phyloP scores from a whole-genome alignment of 2,113 vertebrate species.

The Amphiprion ocellaris region DNA sequence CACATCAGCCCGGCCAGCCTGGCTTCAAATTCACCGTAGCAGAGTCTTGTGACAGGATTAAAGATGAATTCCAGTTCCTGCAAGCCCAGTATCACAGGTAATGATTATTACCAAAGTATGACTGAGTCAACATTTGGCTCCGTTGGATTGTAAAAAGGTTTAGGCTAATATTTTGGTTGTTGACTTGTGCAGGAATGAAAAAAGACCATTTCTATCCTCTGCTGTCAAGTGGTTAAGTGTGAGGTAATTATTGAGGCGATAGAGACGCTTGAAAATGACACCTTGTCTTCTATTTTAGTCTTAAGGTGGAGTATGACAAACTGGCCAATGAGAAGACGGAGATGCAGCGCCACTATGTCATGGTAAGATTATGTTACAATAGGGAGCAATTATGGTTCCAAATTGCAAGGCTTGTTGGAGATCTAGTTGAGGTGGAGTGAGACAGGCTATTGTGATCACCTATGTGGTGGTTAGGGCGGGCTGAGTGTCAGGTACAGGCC shows the following conservation, averaged over 20 bases:
- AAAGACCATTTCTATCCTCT: constrained; percentile 12
- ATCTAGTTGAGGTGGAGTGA: constrained; percentile 65
- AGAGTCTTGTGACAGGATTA: constrained; percentile 95
- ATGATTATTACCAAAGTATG: constrained; percentile 49
- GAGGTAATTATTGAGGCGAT: constrained; percentile 64
- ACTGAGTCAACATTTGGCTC: constrained; percentile 30
- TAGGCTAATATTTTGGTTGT: constrained; percentile 27
- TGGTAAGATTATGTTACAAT: constrained; percentile 89
- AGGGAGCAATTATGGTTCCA: constrained; percentile 73
- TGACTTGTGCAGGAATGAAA: constrained; percentile 24
- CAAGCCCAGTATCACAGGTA: constrained; percentile 98
- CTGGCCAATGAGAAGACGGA: constrained; percentile 97
- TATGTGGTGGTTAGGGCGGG: constrained; percentile 71
- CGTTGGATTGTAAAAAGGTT: constrained; percentile 26
- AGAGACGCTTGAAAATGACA: constrained; percentile 71
- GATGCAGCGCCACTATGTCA: constrained; percentile 99
- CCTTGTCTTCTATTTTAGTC: constrained; percentile 83
- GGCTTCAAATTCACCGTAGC: constrained; percentile 97
- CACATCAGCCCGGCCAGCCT: constrained; percentile 94
- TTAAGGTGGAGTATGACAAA: constrained; percentile 97
- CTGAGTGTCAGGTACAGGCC: constrained; percentile 75
- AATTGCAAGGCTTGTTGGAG: constrained; percentile 73
- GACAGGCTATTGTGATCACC: constrained; percentile 75
- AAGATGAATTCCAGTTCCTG: constrained; percentile 96
- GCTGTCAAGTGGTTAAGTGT: constrained; percentile 58